A percentile compares a stretch with the other conserved stretches of the same genome.
phyloP scores from a whole-genome alignment of 1,140 invertebrate species.

The Anastrepha obliqua region DNA sequence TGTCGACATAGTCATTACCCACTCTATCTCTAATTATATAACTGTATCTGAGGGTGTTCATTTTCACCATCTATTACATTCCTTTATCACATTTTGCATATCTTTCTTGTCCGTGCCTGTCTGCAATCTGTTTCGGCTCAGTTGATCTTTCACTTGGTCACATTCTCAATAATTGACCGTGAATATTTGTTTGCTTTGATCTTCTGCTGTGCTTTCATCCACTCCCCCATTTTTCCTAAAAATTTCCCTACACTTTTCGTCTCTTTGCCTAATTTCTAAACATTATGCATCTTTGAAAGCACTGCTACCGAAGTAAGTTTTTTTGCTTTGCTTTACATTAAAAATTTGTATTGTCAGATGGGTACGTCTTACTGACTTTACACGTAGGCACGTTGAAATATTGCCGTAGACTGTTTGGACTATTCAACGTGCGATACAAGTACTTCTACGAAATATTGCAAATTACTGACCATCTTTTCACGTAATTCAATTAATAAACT shows the following conservation, averaged over 20 bases:
- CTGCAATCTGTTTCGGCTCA: neutral
- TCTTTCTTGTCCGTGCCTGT: neutral
- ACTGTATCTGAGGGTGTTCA: neutral
- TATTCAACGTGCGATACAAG: too few relatives aligned
- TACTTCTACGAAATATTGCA: too few relatives aligned
- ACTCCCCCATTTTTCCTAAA: neutral
- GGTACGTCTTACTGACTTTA: too few relatives aligned
- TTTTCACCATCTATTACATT: neutral
- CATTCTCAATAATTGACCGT: constrained; percentile 33
- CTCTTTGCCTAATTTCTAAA: constrained; percentile 3
- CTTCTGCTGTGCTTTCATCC: neutral
- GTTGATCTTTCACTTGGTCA: neutral
- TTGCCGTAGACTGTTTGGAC: too few relatives aligned
- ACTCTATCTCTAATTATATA: neutral
- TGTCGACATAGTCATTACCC: constrained; percentile 35
- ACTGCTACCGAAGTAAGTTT: neutral
- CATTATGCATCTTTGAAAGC: neutral
- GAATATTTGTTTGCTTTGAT: constrained; percentile 23
- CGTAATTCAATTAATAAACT: too few relatives aligned
- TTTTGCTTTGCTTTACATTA: neutral
- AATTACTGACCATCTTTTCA: too few relatives aligned
- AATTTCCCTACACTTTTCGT: neutral
- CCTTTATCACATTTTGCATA: neutral
- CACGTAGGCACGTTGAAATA: too few relatives aligned
- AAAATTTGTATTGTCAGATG: neutral